phyloP scores from a whole-genome alignment of 2,113 vertebrate genomes.

The Desmodus rotundus region DNA sequence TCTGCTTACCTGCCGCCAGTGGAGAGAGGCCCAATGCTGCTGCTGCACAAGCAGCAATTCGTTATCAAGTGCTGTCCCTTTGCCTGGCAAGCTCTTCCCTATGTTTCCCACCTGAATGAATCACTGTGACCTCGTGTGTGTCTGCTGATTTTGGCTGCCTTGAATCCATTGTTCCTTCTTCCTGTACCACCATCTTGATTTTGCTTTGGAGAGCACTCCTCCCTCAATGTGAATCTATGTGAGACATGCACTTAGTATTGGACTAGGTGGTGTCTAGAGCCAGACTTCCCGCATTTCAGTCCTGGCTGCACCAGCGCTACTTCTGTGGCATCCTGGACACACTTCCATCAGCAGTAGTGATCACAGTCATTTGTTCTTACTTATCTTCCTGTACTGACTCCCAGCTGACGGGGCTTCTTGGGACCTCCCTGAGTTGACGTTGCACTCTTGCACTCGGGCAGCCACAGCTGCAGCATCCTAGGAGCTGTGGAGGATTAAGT shows the following conservation, averaged over 20 bases:
- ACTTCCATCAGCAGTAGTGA: accelerated
- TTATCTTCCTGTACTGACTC: background rate
- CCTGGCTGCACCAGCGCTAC: accelerated
- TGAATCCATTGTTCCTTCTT: background rate
- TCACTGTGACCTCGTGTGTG: background rate
- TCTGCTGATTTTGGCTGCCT: background rate
- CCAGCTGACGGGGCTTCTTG: background rate
- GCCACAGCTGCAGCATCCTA: background rate
- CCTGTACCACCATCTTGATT: background rate
- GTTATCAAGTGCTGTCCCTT: background rate
- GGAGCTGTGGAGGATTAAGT: background rate
- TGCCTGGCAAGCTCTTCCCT: background rate
- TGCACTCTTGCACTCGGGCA: background rate
- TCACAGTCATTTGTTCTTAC: background rate
- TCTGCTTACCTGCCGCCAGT: background rate
- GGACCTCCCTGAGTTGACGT: background rate
- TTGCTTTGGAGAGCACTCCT: background rate
- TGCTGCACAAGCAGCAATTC: background rate
- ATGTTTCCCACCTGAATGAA: background rate
- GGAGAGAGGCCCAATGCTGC: background rate
- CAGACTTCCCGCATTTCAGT: background rate
- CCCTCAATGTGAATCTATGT: background rate
- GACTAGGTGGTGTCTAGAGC: background rate
- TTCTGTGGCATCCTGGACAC: background rate
- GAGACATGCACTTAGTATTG: background rate